These are phyloP conservation scores for Pemphigus obesinymphae DNA, from an alignment of 1,140 invertebrate genomes.

Conservation along the genomic window DNA sequence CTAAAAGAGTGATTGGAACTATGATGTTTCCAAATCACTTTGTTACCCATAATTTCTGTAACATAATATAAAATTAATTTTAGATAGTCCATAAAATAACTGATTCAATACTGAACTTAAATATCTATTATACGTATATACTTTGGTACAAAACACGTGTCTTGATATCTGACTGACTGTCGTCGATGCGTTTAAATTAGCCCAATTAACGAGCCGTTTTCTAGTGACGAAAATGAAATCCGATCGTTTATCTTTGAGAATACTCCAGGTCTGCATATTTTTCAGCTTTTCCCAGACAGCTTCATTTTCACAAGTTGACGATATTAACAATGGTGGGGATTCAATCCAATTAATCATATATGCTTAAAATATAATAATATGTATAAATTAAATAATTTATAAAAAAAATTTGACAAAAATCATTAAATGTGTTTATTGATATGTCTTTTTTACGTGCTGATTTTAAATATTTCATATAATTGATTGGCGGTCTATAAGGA, in stretches of 20 bases:
- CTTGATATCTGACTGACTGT: neutral
- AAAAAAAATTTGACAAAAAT: too few relatives aligned
- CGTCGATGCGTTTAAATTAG: neutral
- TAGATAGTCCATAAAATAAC: too few relatives aligned
- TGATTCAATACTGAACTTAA: too few relatives aligned
- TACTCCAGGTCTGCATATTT: neutral
- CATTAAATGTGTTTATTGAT: too few relatives aligned
- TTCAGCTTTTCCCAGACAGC: neutral
- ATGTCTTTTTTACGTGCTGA: constrained; percentile 21
- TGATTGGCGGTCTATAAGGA: constrained; percentile 27
- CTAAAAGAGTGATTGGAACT: too few relatives aligned
- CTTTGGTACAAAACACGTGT: neutral
- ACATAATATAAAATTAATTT: too few relatives aligned
- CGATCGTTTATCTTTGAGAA: constrained; percentile 1
- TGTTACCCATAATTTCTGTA: too few relatives aligned
- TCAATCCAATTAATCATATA: neutral
- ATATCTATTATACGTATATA: neutral
- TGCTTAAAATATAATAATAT: neutral
- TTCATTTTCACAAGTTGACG: neutral
- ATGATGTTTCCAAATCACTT: too few relatives aligned
- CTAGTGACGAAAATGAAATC: constrained; percentile 14
- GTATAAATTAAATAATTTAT: too few relatives aligned
- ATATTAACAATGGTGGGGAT: neutral
- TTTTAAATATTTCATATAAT: constrained; percentile 9
- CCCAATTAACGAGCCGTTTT: neutral